Evolutionary conservation across 2,113 vertebrate genomes (phyloP).

Genomic region (Conger conger): DNA sequence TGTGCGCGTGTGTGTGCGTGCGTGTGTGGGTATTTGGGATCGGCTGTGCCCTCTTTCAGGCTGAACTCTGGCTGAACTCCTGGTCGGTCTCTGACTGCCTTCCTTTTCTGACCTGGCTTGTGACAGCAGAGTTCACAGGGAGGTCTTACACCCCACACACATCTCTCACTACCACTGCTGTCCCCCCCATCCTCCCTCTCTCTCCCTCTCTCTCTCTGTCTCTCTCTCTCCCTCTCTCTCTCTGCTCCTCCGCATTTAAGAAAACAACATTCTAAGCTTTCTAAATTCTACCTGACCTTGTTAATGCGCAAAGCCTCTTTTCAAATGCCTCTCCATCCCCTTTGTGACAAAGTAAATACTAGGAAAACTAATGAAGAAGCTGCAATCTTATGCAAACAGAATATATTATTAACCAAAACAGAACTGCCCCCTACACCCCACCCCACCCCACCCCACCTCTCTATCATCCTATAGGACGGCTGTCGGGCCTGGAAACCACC

Average conservation of each 20-base stretch:
- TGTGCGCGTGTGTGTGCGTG: not conserved
- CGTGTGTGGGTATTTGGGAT: conserved; percentile 5
- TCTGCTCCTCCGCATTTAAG: not conserved
- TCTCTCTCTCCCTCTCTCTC: conserved; percentile 37
- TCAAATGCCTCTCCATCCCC: too few relatives aligned
- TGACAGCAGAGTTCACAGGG: conserved; percentile 78
- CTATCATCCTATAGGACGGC: conserved; percentile 46
- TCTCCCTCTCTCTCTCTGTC: not conserved
- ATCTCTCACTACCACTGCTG: conserved; percentile 6
- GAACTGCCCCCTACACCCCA: too few relatives aligned
- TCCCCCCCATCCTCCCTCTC: conserved; percentile 46
- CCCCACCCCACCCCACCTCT: conserved; percentile 7
- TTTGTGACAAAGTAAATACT: too few relatives aligned
- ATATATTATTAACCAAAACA: conserved; percentile 40
- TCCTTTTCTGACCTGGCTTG: conserved; percentile 84
- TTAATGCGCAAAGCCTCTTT: too few relatives aligned
- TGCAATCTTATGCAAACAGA: conserved; percentile 35
- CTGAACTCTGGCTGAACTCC: conserved; percentile 92
- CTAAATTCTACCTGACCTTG: too few relatives aligned
- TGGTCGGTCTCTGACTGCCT: conserved; percentile 76
- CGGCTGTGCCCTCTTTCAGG: conserved; percentile 61
- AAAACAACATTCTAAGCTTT: too few relatives aligned
- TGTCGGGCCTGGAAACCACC: conserved; percentile 53
- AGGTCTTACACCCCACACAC: conserved; percentile 72
- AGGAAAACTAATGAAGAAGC: too few relatives aligned